phyloP scores from a whole-genome alignment of 1,140 invertebrate genomes.

The Drosophila nigromelanica region DNA sequence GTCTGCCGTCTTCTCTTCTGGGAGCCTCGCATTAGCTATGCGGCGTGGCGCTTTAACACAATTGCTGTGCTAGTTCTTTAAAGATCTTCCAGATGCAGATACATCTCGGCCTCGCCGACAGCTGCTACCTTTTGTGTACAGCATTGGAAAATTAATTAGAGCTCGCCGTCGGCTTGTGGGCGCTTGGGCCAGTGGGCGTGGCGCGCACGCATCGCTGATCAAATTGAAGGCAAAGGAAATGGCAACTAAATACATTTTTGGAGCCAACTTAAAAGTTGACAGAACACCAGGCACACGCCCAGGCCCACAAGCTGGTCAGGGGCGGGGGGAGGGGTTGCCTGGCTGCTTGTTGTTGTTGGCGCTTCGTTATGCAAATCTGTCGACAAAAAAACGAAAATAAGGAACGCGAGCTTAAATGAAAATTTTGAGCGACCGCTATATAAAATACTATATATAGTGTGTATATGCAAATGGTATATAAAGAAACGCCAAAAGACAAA shows the following conservation, averaged over 20 bases:
- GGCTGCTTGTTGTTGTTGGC: slow-evolving; percentile 19
- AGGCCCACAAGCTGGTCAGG: neutral
- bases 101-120: slow-evolving; percentile 16
- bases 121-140: slow-evolving; percentile 34
- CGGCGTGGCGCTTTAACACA: slow-evolving; percentile 48
- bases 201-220: slow-evolving; percentile 45
- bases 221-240: slow-evolving; percentile 66
- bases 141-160: slow-evolving; percentile 76
- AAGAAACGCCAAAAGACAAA: slow-evolving; percentile 73
- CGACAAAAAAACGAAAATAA: slow-evolving; percentile 32
- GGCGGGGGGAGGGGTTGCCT: neutral
- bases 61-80: slow-evolving; percentile 53
- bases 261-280: slow-evolving; percentile 67
- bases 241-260: slow-evolving; percentile 68
- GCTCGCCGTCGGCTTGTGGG: slow-evolving; percentile 25
- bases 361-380: slow-evolving; percentile 78
- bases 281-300: slow-evolving; percentile 44
- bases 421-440: slow-evolving; percentile 60
- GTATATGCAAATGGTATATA: slow-evolving; percentile 76
- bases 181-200: slow-evolving; percentile 25
- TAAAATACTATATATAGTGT: slow-evolving; percentile 45
- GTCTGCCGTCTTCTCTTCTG: neutral
- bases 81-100: slow-evolving; percentile 18
- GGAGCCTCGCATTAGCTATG: slow-evolving; percentile 62
- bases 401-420: slow-evolving; percentile 56